Evolutionary conservation across 2,888 invertebrate species (phyloP), one percentile per base, ranked within the genome.

Genomic region (Megalurothrips usitatus): DNA sequence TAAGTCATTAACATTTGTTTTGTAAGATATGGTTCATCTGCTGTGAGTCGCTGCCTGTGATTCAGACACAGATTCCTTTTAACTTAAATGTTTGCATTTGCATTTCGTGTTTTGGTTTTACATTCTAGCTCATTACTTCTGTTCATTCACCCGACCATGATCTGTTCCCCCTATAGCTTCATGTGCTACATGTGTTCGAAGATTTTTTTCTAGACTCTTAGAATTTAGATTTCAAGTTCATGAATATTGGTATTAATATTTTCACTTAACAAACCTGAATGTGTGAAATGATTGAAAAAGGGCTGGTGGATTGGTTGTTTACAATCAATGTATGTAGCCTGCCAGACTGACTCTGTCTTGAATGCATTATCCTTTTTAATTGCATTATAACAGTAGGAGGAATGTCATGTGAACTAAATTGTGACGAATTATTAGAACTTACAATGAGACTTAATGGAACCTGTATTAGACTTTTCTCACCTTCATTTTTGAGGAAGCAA

Each of bases 1-100:
- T 75, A 75, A 75, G 26, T 75, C 68, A 75, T 75, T 75, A 75
- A 75, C 68, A 75, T 75, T 75, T 75, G 23, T 75, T 75, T 75
- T 75, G 68, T 75, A 75, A 75, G 68, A 75, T 75, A 75, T 23
- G 26, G 1, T 75, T 75, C 68, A 75, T 75, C 68, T 75, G 68
- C 68, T 75, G 68, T 75, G 68, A 75, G 68, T 75, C 26, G 68
- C 68, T 75, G 12, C 68, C 68, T 75, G 26, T 75, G 68, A 75
- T 75, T 75, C 26, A 12, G 68, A 75, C 68, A 75, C 2, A 26
- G 68, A 75, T 75, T 75, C 19, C 68, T 23, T 23, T 23, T 58
- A 58, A 58, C 11, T 58, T 14, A 14, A 58, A 19, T 58, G 58
- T 17, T n/a, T 58, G 58, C 58, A 14, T 58, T 17, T 58, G 17